Evolutionary conservation across 2,113 vertebrate species (phyloP), one percentile per base, ranked within the genome.

Genomic region (Callithrix jacchus): DNA sequence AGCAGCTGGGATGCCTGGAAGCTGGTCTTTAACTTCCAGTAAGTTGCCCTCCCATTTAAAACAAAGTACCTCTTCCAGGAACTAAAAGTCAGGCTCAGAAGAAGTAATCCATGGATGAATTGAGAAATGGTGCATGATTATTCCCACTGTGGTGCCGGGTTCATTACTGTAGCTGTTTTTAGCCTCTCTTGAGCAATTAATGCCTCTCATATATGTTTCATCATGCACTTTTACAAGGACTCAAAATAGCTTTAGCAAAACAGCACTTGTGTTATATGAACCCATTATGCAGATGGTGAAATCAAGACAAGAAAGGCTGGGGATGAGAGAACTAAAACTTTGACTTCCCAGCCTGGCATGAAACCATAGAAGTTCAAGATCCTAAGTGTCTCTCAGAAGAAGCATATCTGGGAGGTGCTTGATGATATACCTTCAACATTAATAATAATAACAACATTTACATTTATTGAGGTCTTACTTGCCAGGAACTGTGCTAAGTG

Each of bases 1-100:
- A 97, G 89, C 49, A 87, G 87, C 80, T 82, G 87, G 81, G 32
- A 30, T 93, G 81, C 87, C 84, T 83, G 61, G 95, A 95, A 92
- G 52, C 92, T 42, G n/a, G 76, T 52, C 76, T 94, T 95, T 91
- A 76, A 81, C 76, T 97, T 97, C 89, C 86, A 97, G 96, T 96
- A 94, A 97, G 97, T 81, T 93, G 23, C 70, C 27, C 40, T 97
- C 52, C 80, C 87, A 73, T 85, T 77, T 90, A 86, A 93, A 71
- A 92, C 47, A 40, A 79, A 97, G 81, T n/a, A 58, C 66, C 52
- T 93, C 81, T 97, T 97, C 95, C 95, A 93, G 97, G 96, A 98
- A 97, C 81, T 70, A 47, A 68, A 89, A 89, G 87, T 87, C 37
- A 61, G 52, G 45, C 58, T 94, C 3, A 2, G 93, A 86, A 96